Percentiles rank a stretch among this genome's conserved stretches.
Evolutionary conservation across 2,113 vertebrate species (phyloP).

Genomic region (Amphiprion ocellaris): DNA sequence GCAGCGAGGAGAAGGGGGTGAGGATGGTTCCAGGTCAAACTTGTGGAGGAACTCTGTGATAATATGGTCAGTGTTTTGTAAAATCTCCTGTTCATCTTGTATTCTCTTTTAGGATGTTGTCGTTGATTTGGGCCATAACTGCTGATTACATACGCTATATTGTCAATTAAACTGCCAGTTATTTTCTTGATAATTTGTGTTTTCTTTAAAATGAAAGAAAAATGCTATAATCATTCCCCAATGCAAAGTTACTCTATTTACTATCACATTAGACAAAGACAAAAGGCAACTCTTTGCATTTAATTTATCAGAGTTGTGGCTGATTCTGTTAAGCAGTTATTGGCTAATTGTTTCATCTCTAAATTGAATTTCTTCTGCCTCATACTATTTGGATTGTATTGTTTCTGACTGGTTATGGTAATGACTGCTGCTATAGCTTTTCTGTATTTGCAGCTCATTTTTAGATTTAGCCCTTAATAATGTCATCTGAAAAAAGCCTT

Average conservation of each 20-base stretch:
- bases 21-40: not conserved
- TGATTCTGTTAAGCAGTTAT: not conserved
- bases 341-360: not conserved
- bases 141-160: no score
- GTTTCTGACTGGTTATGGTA: not conserved
- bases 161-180: no score
- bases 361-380: not conserved
- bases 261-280: not conserved
- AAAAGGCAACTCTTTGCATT: not conserved
- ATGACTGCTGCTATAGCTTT: not conserved
- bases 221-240: not conserved
- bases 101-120: not conserved
- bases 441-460: not conserved
- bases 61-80: not conserved
- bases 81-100: not conserved
- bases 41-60: not conserved
- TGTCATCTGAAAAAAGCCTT: not conserved
- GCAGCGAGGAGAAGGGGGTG: constrained; percentile 10
- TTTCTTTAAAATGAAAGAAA: no score
- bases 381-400: not conserved
- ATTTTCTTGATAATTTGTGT: no score
- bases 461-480: constrained; percentile 1
- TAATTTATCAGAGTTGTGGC: not conserved
- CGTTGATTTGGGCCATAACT: not conserved
- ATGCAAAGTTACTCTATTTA: not conserved